Percentiles rank a stretch among this genome's conserved stretches.
Evolutionary conservation across 2,888 invertebrate species (phyloP).

Genomic region (Caenorhabditis doughertyi): DNA sequence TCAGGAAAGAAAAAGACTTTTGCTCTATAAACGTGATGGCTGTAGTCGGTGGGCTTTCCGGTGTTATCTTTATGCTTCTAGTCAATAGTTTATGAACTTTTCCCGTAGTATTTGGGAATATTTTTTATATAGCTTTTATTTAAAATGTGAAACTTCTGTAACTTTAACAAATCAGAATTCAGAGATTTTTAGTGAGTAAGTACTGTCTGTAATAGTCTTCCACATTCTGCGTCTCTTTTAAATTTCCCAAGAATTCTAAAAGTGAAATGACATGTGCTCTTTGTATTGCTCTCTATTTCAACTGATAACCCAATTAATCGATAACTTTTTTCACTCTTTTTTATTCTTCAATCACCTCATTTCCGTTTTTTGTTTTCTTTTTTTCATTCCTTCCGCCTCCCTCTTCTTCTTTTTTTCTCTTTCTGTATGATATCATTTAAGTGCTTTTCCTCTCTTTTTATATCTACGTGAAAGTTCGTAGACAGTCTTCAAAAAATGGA

Average conservation of each 20-base stretch:
- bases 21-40: no score
- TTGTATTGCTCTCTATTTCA: slow-evolving; percentile 2
- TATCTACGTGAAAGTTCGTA: slow-evolving; percentile 2
- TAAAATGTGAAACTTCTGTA: no score
- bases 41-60: no score
- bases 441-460: background rate
- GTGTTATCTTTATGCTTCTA: no score
- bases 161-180: no score
- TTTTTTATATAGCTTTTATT: no score
- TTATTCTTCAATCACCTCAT: slow-evolving; percentile 32
- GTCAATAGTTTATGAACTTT: no score
- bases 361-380: slow-evolving; percentile 53
- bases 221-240: slow-evolving; percentile 12
- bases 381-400: background rate
- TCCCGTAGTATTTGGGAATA: no score
- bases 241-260: background rate
- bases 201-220: background rate
- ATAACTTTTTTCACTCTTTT: background rate
- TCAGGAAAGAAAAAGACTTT: no score
- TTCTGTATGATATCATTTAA: slow-evolving; percentile 36
- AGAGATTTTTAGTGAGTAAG: no score
- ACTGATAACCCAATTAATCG: slow-evolving; percentile 57
- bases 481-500: background rate
- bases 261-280: slow-evolving; percentile 44
- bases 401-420: background rate